Evolutionary conservation across 2,113 vertebrate genomes (phyloP).

Genomic region (Plecotus auritus): DNA sequence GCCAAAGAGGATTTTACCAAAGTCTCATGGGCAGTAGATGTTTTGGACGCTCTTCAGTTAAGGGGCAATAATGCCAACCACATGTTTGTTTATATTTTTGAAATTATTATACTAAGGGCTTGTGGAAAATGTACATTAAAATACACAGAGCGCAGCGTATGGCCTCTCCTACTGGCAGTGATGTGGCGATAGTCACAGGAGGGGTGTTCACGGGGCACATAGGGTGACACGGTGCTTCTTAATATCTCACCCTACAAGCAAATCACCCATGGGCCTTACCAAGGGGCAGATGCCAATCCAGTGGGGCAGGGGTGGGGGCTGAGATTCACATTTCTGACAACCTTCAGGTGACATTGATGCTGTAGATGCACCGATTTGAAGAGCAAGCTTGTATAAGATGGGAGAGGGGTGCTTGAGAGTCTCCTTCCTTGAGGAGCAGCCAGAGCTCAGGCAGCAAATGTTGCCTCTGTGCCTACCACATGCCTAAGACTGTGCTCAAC

Average conservation of each 20-base stretch:
- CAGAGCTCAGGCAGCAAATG: background rate
- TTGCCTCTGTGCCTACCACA: background rate
- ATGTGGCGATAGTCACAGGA: background rate
- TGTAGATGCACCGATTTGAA: background rate
- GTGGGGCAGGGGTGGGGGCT: no score
- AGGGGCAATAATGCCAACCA: conserved; percentile 47
- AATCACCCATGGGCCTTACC: background rate
- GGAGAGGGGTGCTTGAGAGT: background rate
- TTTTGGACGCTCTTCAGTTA: conserved; percentile 46
- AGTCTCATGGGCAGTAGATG: conserved; percentile 55
- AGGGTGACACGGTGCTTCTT: background rate
- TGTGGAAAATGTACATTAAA: conserved; percentile 43
- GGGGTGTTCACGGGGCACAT: background rate
- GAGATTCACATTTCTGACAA: background rate
- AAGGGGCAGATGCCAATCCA: background rate
- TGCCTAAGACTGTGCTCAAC: background rate
- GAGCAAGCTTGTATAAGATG: no score
- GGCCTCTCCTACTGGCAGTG: background rate
- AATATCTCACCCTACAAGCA: background rate
- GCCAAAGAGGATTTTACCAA: background rate
- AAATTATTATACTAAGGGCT: conserved; percentile 63
- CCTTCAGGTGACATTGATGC: background rate
- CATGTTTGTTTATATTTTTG: conserved; percentile 58
- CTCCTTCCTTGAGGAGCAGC: background rate
- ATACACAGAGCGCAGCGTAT: background rate